Conservation (phyloP, 2,888 invertebrate species). For the Trachelus tabidus region DNA sequence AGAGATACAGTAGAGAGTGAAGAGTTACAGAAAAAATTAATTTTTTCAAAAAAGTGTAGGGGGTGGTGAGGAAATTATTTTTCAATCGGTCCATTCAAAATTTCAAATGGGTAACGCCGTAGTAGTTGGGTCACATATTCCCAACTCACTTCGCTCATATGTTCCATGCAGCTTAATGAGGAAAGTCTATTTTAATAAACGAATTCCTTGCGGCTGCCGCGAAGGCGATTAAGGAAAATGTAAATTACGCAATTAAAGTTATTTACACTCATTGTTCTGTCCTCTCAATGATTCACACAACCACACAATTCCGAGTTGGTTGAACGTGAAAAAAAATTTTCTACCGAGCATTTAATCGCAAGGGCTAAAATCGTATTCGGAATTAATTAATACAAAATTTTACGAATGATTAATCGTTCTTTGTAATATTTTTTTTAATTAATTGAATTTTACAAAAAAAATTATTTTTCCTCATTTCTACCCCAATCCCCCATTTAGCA, state of each 20-base stretch:
- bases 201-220: constrained; percentile 31
- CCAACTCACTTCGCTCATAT: constrained; percentile 12
- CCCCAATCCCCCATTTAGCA: background rate
- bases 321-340: too few relatives aligned
- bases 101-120: too few relatives aligned
- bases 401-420: too few relatives aligned
- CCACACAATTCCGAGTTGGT: background rate
- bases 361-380: too few relatives aligned
- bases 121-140: too few relatives aligned
- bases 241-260: constrained; percentile 48
- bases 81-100: too few relatives aligned
- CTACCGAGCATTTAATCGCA: too few relatives aligned
- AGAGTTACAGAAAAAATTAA: too few relatives aligned
- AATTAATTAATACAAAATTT: too few relatives aligned
- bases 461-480: constrained; percentile 4
- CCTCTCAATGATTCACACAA: constrained; percentile 22
- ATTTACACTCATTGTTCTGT: constrained; percentile 49
- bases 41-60: too few relatives aligned
- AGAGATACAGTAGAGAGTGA: too few relatives aligned
- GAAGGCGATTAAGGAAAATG: constrained; percentile 41
- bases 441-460: background rate
- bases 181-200: constrained; percentile 43
- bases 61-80: too few relatives aligned
- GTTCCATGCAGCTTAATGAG: constrained; percentile 18
- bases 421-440: background rate